These are phyloP conservation scores for Cheumatopsyche charites DNA, from an alignment of 1,140 invertebrate species.

Conservation along the genomic window DNA sequence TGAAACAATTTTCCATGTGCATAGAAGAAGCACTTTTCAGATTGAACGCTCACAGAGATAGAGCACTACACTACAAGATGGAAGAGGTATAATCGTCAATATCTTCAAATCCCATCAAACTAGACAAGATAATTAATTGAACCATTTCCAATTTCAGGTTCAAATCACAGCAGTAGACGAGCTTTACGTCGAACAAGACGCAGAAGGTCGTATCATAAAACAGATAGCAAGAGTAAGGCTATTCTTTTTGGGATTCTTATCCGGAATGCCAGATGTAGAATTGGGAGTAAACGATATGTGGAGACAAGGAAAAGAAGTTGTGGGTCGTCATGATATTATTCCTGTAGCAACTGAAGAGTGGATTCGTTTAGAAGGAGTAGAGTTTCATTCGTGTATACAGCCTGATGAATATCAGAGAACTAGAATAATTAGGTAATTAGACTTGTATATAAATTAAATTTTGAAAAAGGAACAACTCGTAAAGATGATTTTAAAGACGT, in stretches of 20 bases:
- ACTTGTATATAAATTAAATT: constrained; percentile 42
- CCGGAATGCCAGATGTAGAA: constrained; percentile 94
- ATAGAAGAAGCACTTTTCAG: constrained; percentile 92
- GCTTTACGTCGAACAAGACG: constrained; percentile 90
- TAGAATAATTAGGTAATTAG: constrained; percentile 83
- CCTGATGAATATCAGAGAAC: constrained; percentile 89
- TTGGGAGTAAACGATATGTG: constrained; percentile 96
- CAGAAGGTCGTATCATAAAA: constrained; percentile 81
- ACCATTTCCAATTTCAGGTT: constrained; percentile 59
- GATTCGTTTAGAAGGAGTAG: constrained; percentile 93
- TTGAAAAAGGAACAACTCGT: no score
- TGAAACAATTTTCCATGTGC: constrained; percentile 87
- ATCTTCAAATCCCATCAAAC: no score
- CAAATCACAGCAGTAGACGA: constrained; percentile 97
- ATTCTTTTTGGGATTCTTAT: constrained; percentile 93
- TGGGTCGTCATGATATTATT: constrained; percentile 98
- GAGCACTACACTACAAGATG: constrained; percentile 94
- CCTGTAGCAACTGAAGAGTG: constrained; percentile 99
- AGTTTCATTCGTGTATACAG: constrained; percentile 95
- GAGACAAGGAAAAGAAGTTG: constrained; percentile 97
- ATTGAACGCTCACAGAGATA: constrained; percentile 81
- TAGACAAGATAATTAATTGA: no score
- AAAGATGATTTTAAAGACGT: no score
- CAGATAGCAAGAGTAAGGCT: constrained; percentile 95
- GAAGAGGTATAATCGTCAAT: constrained; percentile 86